These are phyloP conservation scores for Lampris megalopsis DNA, from an alignment of 2,113 vertebrate genomes.

Conservation along the genomic window DNA sequence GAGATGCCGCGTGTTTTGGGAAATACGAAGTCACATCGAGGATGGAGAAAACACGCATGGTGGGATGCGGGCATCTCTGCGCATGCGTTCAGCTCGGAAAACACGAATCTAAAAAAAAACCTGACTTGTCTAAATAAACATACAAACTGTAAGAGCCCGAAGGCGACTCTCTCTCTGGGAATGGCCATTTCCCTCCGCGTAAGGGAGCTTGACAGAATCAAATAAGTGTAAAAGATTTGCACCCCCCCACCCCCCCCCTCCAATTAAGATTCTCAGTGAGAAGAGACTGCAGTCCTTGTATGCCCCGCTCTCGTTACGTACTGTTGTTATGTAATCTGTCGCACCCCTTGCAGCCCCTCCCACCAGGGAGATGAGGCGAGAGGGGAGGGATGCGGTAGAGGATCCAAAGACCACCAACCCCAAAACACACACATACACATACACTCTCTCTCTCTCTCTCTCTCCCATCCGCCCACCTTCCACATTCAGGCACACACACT, in stretches of 20 bases:
- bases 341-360: conserved; percentile 67
- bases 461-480: conserved; percentile 24
- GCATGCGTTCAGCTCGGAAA: too few relatives aligned
- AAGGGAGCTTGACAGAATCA: neutral
- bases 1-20: too few relatives aligned
- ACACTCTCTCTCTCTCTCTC: neutral
- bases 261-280: conserved; percentile 70
- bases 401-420: conserved; percentile 34
- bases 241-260: neutral
- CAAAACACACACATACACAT: conserved; percentile 10
- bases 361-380: conserved; percentile 1
- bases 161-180: neutral
- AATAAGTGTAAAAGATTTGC: neutral
- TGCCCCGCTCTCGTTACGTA: conserved; percentile 59
- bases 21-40: too few relatives aligned
- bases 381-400: conserved; percentile 54
- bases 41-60: too few relatives aligned
- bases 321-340: conserved; percentile 79
- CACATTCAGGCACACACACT: conserved; percentile 54
- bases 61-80: too few relatives aligned
- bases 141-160: too few relatives aligned
- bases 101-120: too few relatives aligned
- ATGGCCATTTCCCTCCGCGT: conserved; percentile 23
- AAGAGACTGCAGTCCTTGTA: conserved; percentile 66
- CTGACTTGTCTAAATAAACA: too few relatives aligned